Conservation (phyloP, 2,888 invertebrate species). For the Drosophila merina region DNA sequence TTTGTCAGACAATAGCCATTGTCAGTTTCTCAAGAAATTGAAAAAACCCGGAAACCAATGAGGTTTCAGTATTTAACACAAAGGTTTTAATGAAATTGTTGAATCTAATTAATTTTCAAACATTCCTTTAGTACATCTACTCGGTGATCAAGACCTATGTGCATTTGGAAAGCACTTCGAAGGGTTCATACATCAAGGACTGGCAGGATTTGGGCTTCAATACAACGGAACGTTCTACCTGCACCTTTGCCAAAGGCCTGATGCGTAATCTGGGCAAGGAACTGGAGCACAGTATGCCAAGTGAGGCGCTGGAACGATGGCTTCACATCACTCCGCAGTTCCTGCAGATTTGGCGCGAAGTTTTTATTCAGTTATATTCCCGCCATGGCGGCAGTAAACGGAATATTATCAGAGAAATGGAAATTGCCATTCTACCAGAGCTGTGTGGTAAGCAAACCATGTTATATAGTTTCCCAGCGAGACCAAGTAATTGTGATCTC, state of each 20-base stretch:
- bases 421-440: constrained; percentile 62
- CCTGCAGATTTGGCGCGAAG: constrained; percentile 85
- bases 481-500: background rate
- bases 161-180: constrained; percentile 86
- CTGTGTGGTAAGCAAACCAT: constrained; percentile 53
- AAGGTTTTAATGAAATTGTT: too few relatives aligned
- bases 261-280: constrained; percentile 83
- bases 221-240: constrained; percentile 85
- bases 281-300: constrained; percentile 72
- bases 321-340: constrained; percentile 85
- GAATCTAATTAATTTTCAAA: too few relatives aligned
- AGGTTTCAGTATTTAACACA: too few relatives aligned
- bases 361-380: constrained; percentile 85
- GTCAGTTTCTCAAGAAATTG: too few relatives aligned
- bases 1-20: too few relatives aligned
- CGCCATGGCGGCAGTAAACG: constrained; percentile 70
- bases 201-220: constrained; percentile 87
- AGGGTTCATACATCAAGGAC: constrained; percentile 85
- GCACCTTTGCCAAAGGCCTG: constrained; percentile 86
- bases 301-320: constrained; percentile 81
- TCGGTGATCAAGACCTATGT: constrained; percentile 91
- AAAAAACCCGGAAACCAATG: too few relatives aligned
- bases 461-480: background rate
- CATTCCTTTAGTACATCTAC: constrained; percentile 87
- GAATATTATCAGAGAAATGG: constrained; percentile 55